Percentiles rank a stretch among this genome's conserved stretches.
phyloP scores from a whole-genome alignment of 1,140 invertebrate species.

The Paralvinella palmiformis region DNA sequence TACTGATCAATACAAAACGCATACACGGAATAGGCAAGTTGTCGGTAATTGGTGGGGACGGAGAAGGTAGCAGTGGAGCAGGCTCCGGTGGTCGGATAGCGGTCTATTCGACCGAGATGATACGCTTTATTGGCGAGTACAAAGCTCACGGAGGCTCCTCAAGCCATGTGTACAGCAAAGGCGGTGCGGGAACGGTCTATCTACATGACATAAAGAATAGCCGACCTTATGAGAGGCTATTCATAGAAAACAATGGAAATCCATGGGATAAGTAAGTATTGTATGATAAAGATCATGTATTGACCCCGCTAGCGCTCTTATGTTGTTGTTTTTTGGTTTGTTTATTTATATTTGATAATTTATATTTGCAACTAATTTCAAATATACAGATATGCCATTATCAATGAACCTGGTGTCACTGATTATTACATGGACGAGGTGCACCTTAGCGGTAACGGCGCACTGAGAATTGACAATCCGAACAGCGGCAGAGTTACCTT shows the following conservation, averaged over 20 bases:
- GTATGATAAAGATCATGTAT: background rate
- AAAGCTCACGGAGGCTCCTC: slow-evolving; percentile 27
- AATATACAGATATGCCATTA: too few species aligned
- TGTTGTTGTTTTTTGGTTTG: too few species aligned
- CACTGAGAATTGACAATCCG: slow-evolving; percentile 27
- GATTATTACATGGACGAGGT: slow-evolving; percentile 33
- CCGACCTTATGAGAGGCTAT: slow-evolving; percentile 25
- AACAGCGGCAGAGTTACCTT: slow-evolving; percentile 17
- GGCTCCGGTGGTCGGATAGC: slow-evolving; percentile 35
- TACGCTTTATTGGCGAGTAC: slow-evolving; percentile 29
- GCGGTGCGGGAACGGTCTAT: slow-evolving; percentile 33
- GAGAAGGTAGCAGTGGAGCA: slow-evolving; percentile 24
- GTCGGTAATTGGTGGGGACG: slow-evolving; percentile 28
- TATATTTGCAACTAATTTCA: too few species aligned
- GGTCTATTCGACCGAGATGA: slow-evolving; percentile 24
- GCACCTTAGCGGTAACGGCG: slow-evolving; percentile 28
- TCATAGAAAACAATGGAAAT: slow-evolving; percentile 29
- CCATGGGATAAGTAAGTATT: slow-evolving; percentile 25
- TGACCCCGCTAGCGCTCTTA: too few species aligned
- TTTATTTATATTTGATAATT: too few species aligned
- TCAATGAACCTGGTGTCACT: slow-evolving; percentile 24
- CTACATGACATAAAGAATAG: slow-evolving; percentile 26
- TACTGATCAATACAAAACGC: slow-evolving; percentile 28
- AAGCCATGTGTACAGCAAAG: slow-evolving; percentile 20
- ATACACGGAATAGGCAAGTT: slow-evolving; percentile 35